A percentile compares a stretch with the other conserved stretches of the same genome.
phyloP scores from a whole-genome alignment of 1,140 invertebrate species.

The Aplysia californica region DNA sequence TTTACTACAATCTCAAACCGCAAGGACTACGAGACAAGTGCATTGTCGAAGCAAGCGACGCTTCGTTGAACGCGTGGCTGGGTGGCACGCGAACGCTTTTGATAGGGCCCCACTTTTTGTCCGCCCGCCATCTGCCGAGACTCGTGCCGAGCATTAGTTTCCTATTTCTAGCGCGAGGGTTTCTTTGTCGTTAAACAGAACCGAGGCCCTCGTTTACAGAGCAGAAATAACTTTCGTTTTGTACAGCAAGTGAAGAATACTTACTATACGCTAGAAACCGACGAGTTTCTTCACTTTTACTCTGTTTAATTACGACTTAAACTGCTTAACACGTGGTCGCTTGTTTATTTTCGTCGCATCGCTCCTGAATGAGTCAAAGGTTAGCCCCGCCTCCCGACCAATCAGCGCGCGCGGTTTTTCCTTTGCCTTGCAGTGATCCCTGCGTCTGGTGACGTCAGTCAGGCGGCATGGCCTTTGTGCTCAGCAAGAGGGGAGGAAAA shows the following conservation, averaged over 20 bases:
- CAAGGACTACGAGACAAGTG: background rate
- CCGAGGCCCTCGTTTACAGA: too few species aligned
- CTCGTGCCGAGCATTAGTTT: background rate
- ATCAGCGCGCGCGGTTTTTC: background rate
- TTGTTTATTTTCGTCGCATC: background rate
- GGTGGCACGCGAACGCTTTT: slow-evolving; percentile 7
- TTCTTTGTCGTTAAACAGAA: too few species aligned
- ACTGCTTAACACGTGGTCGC: slow-evolving; percentile 21
- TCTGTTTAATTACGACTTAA: too few species aligned
- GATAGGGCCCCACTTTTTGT: background rate
- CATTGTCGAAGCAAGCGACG: background rate
- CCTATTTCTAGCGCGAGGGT: background rate
- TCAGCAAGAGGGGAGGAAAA: background rate
- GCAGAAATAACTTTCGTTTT: too few species aligned
- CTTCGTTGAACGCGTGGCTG: slow-evolving; percentile 15
- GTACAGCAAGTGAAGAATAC: too few species aligned
- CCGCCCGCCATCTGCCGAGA: slow-evolving; percentile 12
- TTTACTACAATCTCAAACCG: background rate
- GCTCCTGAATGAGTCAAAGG: slow-evolving; percentile 13
- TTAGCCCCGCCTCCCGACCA: slow-evolving; percentile 20
- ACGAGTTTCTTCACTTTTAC: too few species aligned
- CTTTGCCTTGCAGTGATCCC: too few species aligned
- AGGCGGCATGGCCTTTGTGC: background rate
- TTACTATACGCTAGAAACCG: too few species aligned
- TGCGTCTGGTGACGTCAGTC: background rate